Conservation (phyloP, 2,113 vertebrate species). For the Tyto alba region DNA sequence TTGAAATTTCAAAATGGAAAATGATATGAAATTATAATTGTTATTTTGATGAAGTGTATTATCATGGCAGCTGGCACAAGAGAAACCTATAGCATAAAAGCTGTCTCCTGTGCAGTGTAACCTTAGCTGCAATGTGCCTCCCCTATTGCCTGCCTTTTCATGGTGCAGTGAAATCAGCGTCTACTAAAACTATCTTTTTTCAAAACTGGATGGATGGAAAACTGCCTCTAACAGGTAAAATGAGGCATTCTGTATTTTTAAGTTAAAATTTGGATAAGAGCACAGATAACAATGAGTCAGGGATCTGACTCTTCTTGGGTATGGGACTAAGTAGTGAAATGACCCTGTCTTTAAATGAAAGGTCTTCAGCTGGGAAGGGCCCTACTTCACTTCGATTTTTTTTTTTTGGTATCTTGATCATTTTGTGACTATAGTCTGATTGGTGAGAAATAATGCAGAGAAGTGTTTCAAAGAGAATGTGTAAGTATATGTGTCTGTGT, state of each 20-base stretch:
- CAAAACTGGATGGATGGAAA: background rate
- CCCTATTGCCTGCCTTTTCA: background rate
- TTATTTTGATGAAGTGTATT: background rate
- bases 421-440: background rate
- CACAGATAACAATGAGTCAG: background rate
- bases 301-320: background rate
- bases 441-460: background rate
- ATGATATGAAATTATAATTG: background rate
- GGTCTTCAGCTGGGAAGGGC: background rate
- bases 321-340: background rate
- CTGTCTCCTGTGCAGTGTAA: background rate
- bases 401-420: background rate
- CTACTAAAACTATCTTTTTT: background rate
- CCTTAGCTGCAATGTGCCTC: background rate
- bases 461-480: background rate
- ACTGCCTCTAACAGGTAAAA: background rate
- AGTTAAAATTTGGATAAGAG: background rate
- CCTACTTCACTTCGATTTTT: background rate
- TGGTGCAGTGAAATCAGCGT: background rate
- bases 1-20: background rate
- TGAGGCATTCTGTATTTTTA: background rate
- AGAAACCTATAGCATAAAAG: background rate
- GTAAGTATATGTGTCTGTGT: background rate
- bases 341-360: background rate
- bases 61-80: background rate